These are phyloP conservation scores for Dysdera silvatica DNA, from an alignment of 1,140 invertebrate species.

Conservation along the genomic window DNA sequence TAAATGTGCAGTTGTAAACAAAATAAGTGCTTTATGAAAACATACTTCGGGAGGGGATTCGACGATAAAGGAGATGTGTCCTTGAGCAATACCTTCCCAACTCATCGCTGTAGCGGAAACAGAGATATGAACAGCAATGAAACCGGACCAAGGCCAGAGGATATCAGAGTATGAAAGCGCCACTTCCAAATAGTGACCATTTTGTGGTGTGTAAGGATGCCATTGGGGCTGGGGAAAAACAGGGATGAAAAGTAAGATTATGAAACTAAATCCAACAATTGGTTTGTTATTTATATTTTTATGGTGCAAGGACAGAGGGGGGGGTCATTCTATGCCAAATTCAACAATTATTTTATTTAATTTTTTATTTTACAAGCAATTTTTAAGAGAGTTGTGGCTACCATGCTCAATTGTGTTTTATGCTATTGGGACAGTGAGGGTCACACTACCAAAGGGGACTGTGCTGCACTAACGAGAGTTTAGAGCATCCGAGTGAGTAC, in stretches of 20 bases:
- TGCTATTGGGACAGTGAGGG: too few relatives aligned
- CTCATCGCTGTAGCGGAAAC: constrained; percentile 57
- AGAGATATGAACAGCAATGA: constrained; percentile 69
- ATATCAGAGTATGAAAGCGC: constrained; percentile 67
- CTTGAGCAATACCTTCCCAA: constrained; percentile 71
- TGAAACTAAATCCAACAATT: too few relatives aligned
- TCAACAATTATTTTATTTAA: too few relatives aligned
- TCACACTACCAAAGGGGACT: too few relatives aligned
- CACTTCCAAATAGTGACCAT: constrained; percentile 63
- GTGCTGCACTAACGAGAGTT: too few relatives aligned
- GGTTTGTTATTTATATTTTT: too few relatives aligned
- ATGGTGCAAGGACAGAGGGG: too few relatives aligned
- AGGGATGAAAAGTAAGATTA: not conserved
- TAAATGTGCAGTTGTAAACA: constrained; percentile 28
- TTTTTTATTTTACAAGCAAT: too few relatives aligned
- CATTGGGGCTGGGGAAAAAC: constrained; percentile 59
- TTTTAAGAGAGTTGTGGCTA: too few relatives aligned
- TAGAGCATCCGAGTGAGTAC: too few relatives aligned
- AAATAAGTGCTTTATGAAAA: constrained; percentile 42
- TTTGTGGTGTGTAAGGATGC: constrained; percentile 74
- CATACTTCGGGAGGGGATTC: constrained; percentile 68
- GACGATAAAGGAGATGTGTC: constrained; percentile 73
- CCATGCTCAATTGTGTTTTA: too few relatives aligned
- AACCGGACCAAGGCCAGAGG: constrained; percentile 95
- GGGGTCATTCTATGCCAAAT: too few relatives aligned